A percentile compares a stretch with the other conserved stretches of the same genome.
These are phyloP conservation scores for Drosophila punjabiensis DNA, from an alignment of 1,140 invertebrate genomes.

Conservation along the genomic window DNA sequence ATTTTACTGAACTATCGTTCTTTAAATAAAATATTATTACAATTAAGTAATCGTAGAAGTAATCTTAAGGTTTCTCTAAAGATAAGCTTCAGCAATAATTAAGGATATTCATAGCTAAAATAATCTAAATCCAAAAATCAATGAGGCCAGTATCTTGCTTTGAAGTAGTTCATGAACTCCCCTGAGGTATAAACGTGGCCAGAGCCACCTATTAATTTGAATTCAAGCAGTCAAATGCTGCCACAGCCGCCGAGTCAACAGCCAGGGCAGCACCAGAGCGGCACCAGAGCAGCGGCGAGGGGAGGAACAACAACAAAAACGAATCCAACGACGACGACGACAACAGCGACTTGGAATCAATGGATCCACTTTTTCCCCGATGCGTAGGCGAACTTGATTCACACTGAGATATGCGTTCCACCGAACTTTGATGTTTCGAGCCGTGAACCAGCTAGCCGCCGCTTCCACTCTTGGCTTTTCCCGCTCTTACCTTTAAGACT, in stretches of 20 bases:
- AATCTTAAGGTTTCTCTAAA: neutral
- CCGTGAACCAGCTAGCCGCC: slow-evolving; percentile 64
- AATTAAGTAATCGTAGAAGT: too few relatives aligned
- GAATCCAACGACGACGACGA: slow-evolving; percentile 35
- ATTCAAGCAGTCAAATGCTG: slow-evolving; percentile 80
- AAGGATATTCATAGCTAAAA: neutral
- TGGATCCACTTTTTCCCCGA: slow-evolving; percentile 77
- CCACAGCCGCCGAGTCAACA: slow-evolving; percentile 63
- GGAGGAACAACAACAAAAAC: slow-evolving; percentile 24
- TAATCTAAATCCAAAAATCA: neutral
- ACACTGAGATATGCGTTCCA: slow-evolving; percentile 81
- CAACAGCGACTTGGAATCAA: slow-evolving; percentile 72
- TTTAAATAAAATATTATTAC: too few relatives aligned
- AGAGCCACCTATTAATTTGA: slow-evolving; percentile 77
- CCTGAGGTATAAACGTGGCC: slow-evolving; percentile 10
- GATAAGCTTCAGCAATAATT: neutral
- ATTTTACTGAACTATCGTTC: too few relatives aligned
- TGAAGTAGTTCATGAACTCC: neutral
- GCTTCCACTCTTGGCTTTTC: slow-evolving; percentile 31
- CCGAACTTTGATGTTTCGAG: slow-evolving; percentile 79
- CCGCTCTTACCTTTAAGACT: slow-evolving; percentile 23
- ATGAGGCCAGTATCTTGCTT: accelerated
- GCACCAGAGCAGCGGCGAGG: slow-evolving; percentile 19
- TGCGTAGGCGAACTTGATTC: slow-evolving; percentile 83
- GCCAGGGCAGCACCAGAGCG: slow-evolving; percentile 19